Evolutionary conservation across 2,888 invertebrate species (phyloP), one percentile per base, ranked within the genome.

Genomic region (Galerucella nymphaeae): DNA sequence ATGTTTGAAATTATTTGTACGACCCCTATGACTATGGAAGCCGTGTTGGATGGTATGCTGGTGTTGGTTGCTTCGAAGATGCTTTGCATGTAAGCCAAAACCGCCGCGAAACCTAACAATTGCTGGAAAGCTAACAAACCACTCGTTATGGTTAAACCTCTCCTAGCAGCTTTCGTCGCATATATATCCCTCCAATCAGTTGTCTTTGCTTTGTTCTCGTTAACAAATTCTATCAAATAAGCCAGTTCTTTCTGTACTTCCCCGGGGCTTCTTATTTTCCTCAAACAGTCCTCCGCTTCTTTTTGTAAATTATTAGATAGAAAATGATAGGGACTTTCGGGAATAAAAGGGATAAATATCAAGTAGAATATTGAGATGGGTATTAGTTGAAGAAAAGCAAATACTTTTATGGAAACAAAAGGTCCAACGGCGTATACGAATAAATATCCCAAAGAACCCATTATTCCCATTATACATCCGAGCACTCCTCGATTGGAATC

Each of bases 41-140:
- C 55, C 9, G 59, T 53, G 30, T 65, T 18, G 14, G 72, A 3
- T 16, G 68, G 42, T 42, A 72, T 72, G 23, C 18, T 61, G 48
- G 58, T 69, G 3, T 53, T 59, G 14, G 59, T 69, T 10, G 64
- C 90, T 3, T 86, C 83, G 82, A 95, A 94, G 80, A 95, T 94
- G 41, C 86, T 87, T 77, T 93, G 91, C 80, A 93, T 91, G 85
- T 94, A 94, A 85, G 94, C 94, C 1, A 95, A 89, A 0, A 96
- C 92, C 0, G 94, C 93, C 85, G 94, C 94, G 82, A 95, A 93
- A 0, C 95, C 95, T 1, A 92, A 91, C 76, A 95, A 88, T 86
- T 97, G 97, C 84, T 97, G 97, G 86, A 96, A 93, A 77, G 90
- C 87, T 64, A 94, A 93, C 73, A 96, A 88, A 8, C 91, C 91